phyloP scores from a whole-genome alignment of 2,888 invertebrate genomes.

The Bembecia ichneumoniformis region DNA sequence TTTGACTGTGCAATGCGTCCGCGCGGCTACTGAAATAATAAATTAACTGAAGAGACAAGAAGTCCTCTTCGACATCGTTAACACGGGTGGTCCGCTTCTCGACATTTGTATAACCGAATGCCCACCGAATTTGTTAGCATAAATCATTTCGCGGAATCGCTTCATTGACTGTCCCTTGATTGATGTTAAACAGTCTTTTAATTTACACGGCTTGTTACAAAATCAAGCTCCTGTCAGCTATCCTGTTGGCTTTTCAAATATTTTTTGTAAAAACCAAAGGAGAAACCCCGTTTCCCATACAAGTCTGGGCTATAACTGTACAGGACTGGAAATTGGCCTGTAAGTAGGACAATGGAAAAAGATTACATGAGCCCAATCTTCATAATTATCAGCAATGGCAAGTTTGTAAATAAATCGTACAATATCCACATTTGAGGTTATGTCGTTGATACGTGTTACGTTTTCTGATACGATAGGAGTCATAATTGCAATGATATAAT shows the following conservation, averaged over 20 bases:
- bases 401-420: too few species aligned
- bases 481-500: too few species aligned
- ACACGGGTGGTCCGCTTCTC: constrained; percentile 52
- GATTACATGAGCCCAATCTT: too few species aligned
- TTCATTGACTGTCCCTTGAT: background rate
- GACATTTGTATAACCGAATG: background rate
- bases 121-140: background rate
- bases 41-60: constrained; percentile 57
- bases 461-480: too few species aligned
- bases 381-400: too few species aligned
- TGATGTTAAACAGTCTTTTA: background rate
- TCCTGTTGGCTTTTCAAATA: background rate
- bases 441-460: too few species aligned
- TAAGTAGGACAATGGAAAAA: too few species aligned
- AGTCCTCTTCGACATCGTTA: constrained; percentile 47
- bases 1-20: constrained; percentile 50
- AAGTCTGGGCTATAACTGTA: too few species aligned
- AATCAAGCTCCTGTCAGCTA: background rate
- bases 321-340: too few species aligned
- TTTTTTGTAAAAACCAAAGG: background rate
- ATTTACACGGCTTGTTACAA: background rate
- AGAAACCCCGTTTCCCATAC: too few species aligned
- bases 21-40: constrained; percentile 62
- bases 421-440: too few species aligned
- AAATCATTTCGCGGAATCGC: background rate